Base-by-base conservation (phyloP, 2,113 vertebrate genomes). In the Notechis scutatus region DNA sequence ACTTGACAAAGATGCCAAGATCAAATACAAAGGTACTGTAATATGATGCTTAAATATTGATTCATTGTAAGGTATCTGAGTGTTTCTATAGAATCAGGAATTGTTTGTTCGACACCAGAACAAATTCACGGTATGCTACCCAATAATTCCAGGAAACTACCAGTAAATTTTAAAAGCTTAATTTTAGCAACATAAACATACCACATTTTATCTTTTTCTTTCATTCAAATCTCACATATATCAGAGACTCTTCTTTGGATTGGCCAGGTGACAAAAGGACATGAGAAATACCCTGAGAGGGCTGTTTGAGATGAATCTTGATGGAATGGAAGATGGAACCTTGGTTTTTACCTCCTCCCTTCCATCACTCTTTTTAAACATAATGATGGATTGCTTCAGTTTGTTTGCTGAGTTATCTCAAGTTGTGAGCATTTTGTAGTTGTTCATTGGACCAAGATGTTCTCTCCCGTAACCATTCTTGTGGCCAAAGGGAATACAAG, bases 1-100 rank as follows among this genome's bases (percentile, higher is more conserved):
- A 95, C 96, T 96, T 95, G 90, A 96, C 91, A 96, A n/a, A 14
- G 85, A 88, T 91, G 91, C 0, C 0, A n/a, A 74, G 69, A 87
- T 96, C 93, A 96, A 96, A 95, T 95, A 88, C 93, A 93, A 93
- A 54, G 69, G 94, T 69, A 15, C 64, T n/a, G 64, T 96, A 91
- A 81, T 81, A 21, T 21, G 18, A 39, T 81, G 69, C 34, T 39
- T 39, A 81, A 81, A 81, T 3, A 39, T 81, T 39, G 69, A 81
- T 81, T 39, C 18, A 21, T 81, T 74, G 61, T 90, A 87, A 59
- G 96, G 92, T 90, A 90, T 90, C 93, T 91, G 39, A 94, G 69
- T 81, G 34, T 39, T 39, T 81, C 5, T 81, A 21, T 81, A 81
- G 34, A 39, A 39, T 21, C 18, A 81, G 34, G 69, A 81, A 39